Conservation (phyloP, 2,113 vertebrate genomes). For the Antidorcas marsupialis region DNA sequence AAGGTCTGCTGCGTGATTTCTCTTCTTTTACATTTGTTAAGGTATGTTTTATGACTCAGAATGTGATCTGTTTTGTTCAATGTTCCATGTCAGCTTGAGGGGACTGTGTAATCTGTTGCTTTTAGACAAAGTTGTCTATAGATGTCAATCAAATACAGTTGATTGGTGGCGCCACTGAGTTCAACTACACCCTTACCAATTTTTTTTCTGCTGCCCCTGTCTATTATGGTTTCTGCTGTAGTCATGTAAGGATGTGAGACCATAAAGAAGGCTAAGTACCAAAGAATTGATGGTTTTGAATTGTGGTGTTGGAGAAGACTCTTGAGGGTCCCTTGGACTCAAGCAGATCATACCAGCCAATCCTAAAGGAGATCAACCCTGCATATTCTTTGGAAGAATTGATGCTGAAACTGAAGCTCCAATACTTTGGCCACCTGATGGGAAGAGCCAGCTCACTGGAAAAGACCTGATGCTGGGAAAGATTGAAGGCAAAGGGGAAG, state of each 20-base stretch:
- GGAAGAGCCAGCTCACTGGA: not conserved
- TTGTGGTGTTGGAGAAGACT: not conserved
- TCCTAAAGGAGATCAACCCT: not conserved
- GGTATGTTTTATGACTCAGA: not conserved
- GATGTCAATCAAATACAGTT: not conserved
- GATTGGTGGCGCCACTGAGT: not conserved
- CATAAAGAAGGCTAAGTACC: not conserved
- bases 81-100: not conserved
- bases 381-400: not conserved
- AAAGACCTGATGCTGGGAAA: not conserved
- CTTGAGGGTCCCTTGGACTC: not conserved
- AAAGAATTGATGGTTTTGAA: not conserved
- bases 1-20: not conserved
- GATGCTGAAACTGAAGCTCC: not conserved
- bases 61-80: not conserved
- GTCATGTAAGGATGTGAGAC: not conserved
- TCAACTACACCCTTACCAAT: not conserved
- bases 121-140: not conserved
- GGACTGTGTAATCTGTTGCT: not conserved
- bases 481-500: not conserved
- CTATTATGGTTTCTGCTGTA: not conserved
- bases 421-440: not conserved
- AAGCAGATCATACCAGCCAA: not conserved
- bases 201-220: not conserved
- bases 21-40: not conserved